These are phyloP conservation scores for Bradynema listronoti DNA, from an alignment of 1,140 invertebrate species.

Conservation along the genomic window DNA sequence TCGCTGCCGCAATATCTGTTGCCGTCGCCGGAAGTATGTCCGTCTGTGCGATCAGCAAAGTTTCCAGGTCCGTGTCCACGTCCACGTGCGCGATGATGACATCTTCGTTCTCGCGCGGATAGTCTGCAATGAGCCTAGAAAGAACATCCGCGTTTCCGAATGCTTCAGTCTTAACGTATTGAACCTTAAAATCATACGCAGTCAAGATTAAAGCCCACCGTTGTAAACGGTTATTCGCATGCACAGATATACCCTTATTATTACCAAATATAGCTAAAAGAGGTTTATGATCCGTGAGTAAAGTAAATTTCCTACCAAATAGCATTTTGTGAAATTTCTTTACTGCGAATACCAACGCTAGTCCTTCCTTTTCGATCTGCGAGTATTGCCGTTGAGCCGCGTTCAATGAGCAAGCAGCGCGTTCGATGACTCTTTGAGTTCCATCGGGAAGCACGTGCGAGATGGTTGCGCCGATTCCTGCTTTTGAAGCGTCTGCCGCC, in stretches of 20 bases:
- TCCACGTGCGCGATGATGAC: constrained; percentile 4
- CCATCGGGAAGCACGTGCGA: constrained; percentile 58
- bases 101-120: constrained; percentile 12
- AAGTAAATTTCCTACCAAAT: constrained; percentile 14
- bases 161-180: constrained; percentile 15
- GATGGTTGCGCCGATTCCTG: constrained; percentile 60
- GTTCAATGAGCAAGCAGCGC: constrained; percentile 60
- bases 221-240: constrained; percentile 13
- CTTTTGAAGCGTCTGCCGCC: constrained; percentile 60
- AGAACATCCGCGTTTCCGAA: constrained; percentile 14
- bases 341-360: constrained; percentile 17
- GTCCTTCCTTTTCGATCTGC: constrained; percentile 62
- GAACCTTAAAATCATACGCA: constrained; percentile 14
- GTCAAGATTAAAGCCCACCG: constrained; percentile 15
- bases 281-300: constrained; percentile 19
- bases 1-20: not conserved
- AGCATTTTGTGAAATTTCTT: constrained; percentile 19
- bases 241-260: constrained; percentile 16
- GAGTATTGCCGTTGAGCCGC: constrained; percentile 60
- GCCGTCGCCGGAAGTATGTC: not conserved
- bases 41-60: not conserved
- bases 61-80: constrained; percentile 10
- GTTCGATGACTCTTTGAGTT: constrained; percentile 58
- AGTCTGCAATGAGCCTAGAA: constrained; percentile 11
- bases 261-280: constrained; percentile 12